Evolutionary conservation across 2,113 vertebrate species (phyloP), one percentile per base, ranked within the genome.

Genomic region (Lagopus leucura): DNA sequence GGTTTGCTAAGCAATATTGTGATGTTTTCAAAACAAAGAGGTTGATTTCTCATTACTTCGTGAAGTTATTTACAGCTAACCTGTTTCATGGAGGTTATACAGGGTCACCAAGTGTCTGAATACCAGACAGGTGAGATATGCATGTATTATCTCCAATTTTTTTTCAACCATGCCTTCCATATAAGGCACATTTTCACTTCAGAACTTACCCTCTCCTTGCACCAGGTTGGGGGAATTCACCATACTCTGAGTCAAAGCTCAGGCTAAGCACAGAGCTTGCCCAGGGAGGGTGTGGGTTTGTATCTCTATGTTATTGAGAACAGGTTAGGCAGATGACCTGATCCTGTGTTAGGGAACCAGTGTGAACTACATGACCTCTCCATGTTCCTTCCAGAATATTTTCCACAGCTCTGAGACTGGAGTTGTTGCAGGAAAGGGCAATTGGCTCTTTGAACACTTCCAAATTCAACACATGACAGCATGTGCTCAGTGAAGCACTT

Each of bases 81-180:
- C 43, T 79, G 45, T 69, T 80, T 89, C 1, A 21, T 69, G 61
- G 90, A 42, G 93, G 90, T 96, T 84, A 93, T 47, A 55, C 40
- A 8, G 86, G 94, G 94, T 96, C 93, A 84, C 54, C 14, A 27
- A 18, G 54, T 65, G 92, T 94, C 94, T 92, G 88, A 96, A 95
- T 94, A 88, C 90, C 95, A 96, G 95, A 93, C 95, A 95, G 94
- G 92, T 94, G 94, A 94, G 88, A 58, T 83, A 94, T 12, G 21
- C 15, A 4, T 3, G 50, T 65, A 78, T 66, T 92, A 90, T 71
- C 79, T 88, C 34, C 6, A 7, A 3, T 10, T 40, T 82, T 89
- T 74, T 88, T 89, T 40, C 30, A 58, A 73, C 66, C 4, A 1
- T 88, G 16, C 36, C 10, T 86, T 61, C 88, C 1, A 0, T 94